These are phyloP conservation scores for Drosophila heteroneura DNA, from an alignment of 2,888 invertebrate species.

Conservation along the genomic window DNA sequence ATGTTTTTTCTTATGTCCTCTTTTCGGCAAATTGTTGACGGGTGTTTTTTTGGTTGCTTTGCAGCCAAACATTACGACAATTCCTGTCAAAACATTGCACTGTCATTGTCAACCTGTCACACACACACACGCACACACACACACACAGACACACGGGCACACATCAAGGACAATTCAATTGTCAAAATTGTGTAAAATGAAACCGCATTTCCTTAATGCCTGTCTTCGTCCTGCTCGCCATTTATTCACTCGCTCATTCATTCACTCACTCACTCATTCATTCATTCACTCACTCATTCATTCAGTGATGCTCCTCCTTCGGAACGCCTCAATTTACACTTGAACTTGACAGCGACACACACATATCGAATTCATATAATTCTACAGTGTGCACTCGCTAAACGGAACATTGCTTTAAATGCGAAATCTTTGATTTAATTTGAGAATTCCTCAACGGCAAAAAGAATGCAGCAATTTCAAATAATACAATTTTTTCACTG, in stretches of 20 bases:
- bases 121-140: constrained; percentile 23
- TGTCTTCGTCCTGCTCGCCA: constrained; percentile 28
- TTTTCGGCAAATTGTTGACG: constrained; percentile 11
- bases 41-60: constrained; percentile 12
- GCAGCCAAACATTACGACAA: constrained; percentile 73
- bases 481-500: neutral
- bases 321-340: constrained; percentile 66
- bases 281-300: constrained; percentile 22
- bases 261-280: constrained; percentile 5
- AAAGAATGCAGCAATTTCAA: neutral
- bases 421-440: neutral
- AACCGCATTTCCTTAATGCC: constrained; percentile 67
- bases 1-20: constrained; percentile 23
- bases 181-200: constrained; percentile 62
- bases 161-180: constrained; percentile 49
- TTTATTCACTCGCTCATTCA: constrained; percentile 7
- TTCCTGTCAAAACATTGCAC: constrained; percentile 76
- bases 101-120: constrained; percentile 67
- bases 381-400: neutral
- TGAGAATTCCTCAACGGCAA: no score
- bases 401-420: neutral
- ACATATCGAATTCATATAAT: constrained; percentile 13
- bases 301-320: constrained; percentile 44
- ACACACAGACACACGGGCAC: neutral
- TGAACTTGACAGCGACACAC: constrained; percentile 50